phyloP scores from a whole-genome alignment of 2,113 vertebrate genomes.

The Mola mola region DNA sequence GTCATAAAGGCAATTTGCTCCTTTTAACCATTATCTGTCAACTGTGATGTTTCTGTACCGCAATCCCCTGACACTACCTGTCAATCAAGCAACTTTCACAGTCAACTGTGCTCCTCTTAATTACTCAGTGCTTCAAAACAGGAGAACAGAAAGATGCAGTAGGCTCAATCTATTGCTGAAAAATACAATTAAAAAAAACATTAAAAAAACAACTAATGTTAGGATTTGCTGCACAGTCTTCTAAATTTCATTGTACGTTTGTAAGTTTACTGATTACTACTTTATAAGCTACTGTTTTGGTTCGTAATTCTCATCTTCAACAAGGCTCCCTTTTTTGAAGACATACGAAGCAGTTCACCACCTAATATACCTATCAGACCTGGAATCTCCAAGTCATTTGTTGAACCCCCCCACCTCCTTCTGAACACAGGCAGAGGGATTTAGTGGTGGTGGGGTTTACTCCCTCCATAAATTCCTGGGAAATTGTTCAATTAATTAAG shows the following conservation, averaged over 20 bases:
- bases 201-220: no score
- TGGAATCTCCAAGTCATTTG: conserved; percentile 71
- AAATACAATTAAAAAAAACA: no score
- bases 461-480: conserved; percentile 85
- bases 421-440: conserved; percentile 55
- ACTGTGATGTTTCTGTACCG: background rate
- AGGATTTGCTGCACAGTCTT: no score
- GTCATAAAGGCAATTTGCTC: background rate
- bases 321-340: background rate
- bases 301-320: conserved; percentile 14
- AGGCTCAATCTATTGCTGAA: no score
- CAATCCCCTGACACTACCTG: background rate
- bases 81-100: background rate
- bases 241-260: background rate
- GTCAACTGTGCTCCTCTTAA: no score
- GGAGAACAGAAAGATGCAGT: no score
- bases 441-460: conserved; percentile 49
- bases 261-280: conserved; percentile 9
- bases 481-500: conserved; percentile 94
- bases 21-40: no score
- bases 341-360: conserved; percentile 18
- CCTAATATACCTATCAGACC: conserved; percentile 57
- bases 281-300: conserved; percentile 5
- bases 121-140: no score
- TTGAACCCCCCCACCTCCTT: conserved; percentile 44